A percentile compares a stretch with the other conserved stretches of the same genome.
Conservation (phyloP, 2,797 vertebrate species). For the Leptoclinus maculatus region DNA sequence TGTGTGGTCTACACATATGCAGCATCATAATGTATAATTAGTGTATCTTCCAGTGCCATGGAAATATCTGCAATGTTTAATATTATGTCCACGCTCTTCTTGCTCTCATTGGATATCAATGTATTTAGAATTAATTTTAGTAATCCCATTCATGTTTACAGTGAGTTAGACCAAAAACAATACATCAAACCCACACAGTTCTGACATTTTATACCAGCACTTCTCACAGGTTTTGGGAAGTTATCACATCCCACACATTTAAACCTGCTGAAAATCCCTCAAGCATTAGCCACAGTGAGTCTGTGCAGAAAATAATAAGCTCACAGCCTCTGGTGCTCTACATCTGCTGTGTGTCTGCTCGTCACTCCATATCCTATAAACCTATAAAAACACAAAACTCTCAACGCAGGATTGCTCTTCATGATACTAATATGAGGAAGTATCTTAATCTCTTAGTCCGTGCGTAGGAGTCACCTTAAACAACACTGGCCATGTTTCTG, state of each 20-base stretch:
- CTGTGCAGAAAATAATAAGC: conserved; percentile 66
- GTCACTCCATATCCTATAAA: conserved; percentile 22
- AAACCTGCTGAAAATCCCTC: conserved; percentile 58
- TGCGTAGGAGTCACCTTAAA: conserved; percentile 26
- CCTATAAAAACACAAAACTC: conserved; percentile 32
- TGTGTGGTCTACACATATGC: too few species aligned
- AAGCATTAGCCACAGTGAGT: conserved; percentile 61
- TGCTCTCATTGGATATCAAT: conserved; percentile 1
- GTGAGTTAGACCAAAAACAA: neutral
- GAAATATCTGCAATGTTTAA: neutral
- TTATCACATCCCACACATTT: conserved; percentile 64
- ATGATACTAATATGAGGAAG: conserved; percentile 29
- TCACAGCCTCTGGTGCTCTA: conserved; percentile 54
- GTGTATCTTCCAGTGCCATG: neutral
- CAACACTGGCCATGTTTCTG: conserved; percentile 17
- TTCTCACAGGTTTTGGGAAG: conserved; percentile 40
- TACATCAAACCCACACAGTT: conserved; percentile 10
- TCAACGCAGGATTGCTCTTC: conserved; percentile 13
- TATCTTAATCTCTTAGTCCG: neutral
- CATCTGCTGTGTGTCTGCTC: conserved; percentile 49
- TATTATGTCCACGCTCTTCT: neutral
- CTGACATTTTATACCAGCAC: neutral
- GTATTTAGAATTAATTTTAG: neutral
- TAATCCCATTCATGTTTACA: neutral
- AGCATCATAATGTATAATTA: neutral